A percentile compares a stretch with the other conserved stretches of the same genome.
Evolutionary conservation across 2,888 invertebrate genomes (phyloP).

Genomic region (Rhagium mordax): DNA sequence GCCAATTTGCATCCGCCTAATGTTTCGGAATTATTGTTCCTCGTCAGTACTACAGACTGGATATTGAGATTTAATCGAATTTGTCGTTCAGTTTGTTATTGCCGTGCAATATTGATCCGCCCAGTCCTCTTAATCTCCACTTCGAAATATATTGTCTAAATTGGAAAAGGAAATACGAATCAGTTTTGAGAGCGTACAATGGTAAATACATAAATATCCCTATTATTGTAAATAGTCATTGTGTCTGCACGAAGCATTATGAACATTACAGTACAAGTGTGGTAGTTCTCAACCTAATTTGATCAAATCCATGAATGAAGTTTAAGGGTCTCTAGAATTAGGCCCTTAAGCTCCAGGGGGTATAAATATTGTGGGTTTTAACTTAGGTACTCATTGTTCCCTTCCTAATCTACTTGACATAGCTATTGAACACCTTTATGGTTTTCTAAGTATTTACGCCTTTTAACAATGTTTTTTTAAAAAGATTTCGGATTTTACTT

Average conservation of each 20-base stretch:
- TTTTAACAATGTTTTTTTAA: conserved; percentile 50
- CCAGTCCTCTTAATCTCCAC: not conserved
- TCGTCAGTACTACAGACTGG: too few species aligned
- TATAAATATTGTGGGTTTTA: conserved; percentile 51
- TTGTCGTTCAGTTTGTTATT: too few species aligned
- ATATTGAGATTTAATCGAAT: too few species aligned
- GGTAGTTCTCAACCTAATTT: conserved; percentile 44
- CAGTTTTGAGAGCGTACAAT: conserved; percentile 9
- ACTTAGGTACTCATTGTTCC: conserved; percentile 46
- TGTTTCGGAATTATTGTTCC: too few species aligned
- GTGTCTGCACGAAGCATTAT: conserved; percentile 25
- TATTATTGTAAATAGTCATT: conserved; percentile 43
- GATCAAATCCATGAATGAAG: conserved; percentile 48
- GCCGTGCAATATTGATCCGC: not conserved
- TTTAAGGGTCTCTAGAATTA: conserved; percentile 43
- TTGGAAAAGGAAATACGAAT: conserved; percentile 26
- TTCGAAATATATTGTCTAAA: conserved; percentile 1
- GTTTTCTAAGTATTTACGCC: conserved; percentile 51
- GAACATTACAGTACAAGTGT: conserved; percentile 12
- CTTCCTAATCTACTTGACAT: conserved; percentile 51
- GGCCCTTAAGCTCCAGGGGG: conserved; percentile 45
- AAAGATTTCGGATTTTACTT: conserved; percentile 47
- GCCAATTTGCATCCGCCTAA: too few species aligned
- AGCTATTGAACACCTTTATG: conserved; percentile 49
- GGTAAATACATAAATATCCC: conserved; percentile 32